Evolutionary conservation across 2,888 invertebrate genomes (phyloP), one percentile per base, ranked within the genome.

Genomic region (Rosalia funebris): DNA sequence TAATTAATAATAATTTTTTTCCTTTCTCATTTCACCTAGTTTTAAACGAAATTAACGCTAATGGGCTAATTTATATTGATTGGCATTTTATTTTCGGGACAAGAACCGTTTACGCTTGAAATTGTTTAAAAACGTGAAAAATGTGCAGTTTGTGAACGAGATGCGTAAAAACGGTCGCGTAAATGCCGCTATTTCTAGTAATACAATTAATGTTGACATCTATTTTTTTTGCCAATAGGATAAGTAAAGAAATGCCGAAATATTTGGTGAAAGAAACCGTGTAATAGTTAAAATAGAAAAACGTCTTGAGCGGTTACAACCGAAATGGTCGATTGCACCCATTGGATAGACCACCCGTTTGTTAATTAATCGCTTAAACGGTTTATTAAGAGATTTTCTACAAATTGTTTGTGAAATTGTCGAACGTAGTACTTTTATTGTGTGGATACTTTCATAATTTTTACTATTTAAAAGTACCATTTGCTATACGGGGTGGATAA

Each of bases 281-380:
- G 25, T 25, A 25, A 25, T 25, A 7, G 25, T 25, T 25, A 25
- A 25, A 3, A 5, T 3, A 25, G 3, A 25, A 25, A 25, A 25
- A 25, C 25, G 7, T 25, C 25, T 7, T 25, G 7, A 25, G 25
- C 25, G 25, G 25, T 25, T 7, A 25, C 4, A 25, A 25, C n/a
- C 4, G 44, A 16, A 19, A 44, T 20, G 44, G 44, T 44, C 11
- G 44, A 19, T 20, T 44, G 44, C 44, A 44, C 44, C 12, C 44
- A 19, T 20, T 20, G 44, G 44, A 25, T 7, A 25, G 25, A 25
- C 25, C 25, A 25, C 25, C 25, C 25, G 25, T 25, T 25, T 25
- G 25, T 25, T 25, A 25, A 25, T 25, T 25, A 25, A 25, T 25
- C 25, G 25, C 25, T 25, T 25, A 25, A 25, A 25, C 25, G 25